Base-by-base conservation (phyloP, 2,888 invertebrate genomes). In the Pandemis cinnamomeana region DNA sequence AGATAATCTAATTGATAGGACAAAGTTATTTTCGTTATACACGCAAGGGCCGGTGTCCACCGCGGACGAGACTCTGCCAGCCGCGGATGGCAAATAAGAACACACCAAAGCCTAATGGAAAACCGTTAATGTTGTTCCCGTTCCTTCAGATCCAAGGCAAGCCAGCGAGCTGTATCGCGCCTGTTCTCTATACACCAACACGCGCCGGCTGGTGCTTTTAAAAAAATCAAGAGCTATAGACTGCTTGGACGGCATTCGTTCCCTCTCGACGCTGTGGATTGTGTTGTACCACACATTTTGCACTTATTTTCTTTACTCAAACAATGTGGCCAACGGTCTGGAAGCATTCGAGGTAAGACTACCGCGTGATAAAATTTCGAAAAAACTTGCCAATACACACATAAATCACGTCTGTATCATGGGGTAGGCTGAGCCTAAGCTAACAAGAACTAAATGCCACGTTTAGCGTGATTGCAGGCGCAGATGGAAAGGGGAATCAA, bases 101-200 rank as follows among this genome's bases (percentile, higher is more conserved):
- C 27, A 36, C 1, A 36, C 27, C 2, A 36, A 36, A 36, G 2
- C 27, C 27, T n/a, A 51, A 13, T 51, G 48, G n/a, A 5, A 6
- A 46, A 6, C 48, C 13, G 5, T 51, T 13, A 51, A 6, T 11
- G 27, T 58, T 27, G 27, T 27, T 6, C n/a, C 51, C 51, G 1
- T 55, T 20, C 11, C 11, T 5, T 27, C 58, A 58, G 58, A 58
- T 5, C 58, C 58, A 0, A 5, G 27, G 58, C 27, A 58, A 27
- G 11, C 51, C 13, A 62, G n/a, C 51, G 15, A 62, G 42, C 20
- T 70, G 42, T 41, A 36, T 42, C 61, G 62, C 6, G 41, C 62
- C 20, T 70, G 61, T n/a, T 70, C 69, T 0, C 61, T 70, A n/a
- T 70, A 70, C 62, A 13, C 51, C 51, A 70, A 70, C 42, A 70